Evolutionary conservation across 1,140 invertebrate species (phyloP), one percentile per base, ranked within the genome.

Genomic region (Bacillus rossius): DNA sequence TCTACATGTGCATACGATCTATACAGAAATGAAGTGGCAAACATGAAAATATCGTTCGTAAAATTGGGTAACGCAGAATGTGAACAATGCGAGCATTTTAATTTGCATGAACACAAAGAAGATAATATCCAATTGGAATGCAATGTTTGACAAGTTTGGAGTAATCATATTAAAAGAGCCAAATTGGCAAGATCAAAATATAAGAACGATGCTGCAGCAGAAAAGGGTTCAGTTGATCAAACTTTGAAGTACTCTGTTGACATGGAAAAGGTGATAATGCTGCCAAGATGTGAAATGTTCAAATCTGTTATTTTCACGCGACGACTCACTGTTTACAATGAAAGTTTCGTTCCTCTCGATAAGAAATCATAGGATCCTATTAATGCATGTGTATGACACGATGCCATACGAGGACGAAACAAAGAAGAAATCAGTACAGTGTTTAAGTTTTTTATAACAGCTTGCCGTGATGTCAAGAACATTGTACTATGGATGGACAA

Each of bases 201-300:
- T 49, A 25, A 47, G 49, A 19, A 38, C 7, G 13, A 43, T 26
- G 43, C 17, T 40, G 38, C 23, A 61, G 23, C 14, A 40, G 40
- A 57, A 34, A 10, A 34, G 10, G 4, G 29, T 34, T 34, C 29
- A 34, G 29, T 34, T 7, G 29, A 34, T 34, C n/a, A 34, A 34
- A 34, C 29, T 34, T 4, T 34, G 29, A 34, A 34, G 10, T 34
- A 34, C 29, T 34, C 29, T 34, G 29, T 34, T 34, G 29, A 34
- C 29, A 34, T 34, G 29, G 29, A 64, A 41, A 60, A 64, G 54
- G 53, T 61, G 25, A 62, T 64, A 42, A 64, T 64, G 60, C 47
- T 62, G 26, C 56, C 61, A 8, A 42, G 60, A 57, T 38, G 59
- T 8, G 63, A 64, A 14, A 49, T 23, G 16, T 62, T 64, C 42